Evolutionary conservation across 1,140 invertebrate genomes (phyloP), one percentile per base, ranked within the genome.

Genomic region (Armadillidium nasatum): DNA sequence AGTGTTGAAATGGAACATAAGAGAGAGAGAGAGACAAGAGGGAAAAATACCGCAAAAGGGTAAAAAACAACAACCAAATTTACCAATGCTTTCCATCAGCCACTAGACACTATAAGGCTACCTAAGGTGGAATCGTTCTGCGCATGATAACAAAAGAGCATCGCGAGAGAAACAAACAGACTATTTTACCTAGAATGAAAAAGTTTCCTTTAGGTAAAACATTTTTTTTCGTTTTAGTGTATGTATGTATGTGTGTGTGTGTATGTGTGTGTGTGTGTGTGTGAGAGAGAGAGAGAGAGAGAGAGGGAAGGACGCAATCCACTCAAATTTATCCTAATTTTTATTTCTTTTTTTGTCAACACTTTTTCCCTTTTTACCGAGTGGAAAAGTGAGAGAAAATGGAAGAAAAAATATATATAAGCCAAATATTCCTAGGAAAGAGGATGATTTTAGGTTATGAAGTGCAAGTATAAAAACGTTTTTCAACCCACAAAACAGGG

Each of bases 51-150:
- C 33, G 33, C 33, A 60, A 60, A 60, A 60, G 50, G 11, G 50
- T 60, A 60, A 19, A 60, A 19, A 60, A 60, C 11, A 60, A 60
- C 11, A 60, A 60, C 50, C 50, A 60, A 60, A 60, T 60, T 60
- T 60, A 60, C 50, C 50, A 60, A 15, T 60, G 50, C 50, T 60
- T 60, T 60, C 50, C 50, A 60, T 60, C 50, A 60, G 19, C 33
- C 50, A 19, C 50, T 60, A 60, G 50, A 60, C 50, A 60, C 50
- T 19, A 1, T 60, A 13, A 60, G 50, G 50, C 50, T 15, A 19
- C 50, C 50, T 60, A 60, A 60, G 11, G 11, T 15, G 11, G 19
- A 19, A 60, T 19, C 19, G 50, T 60, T 60, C 50, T 60, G 50
- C 50, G 50, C 50, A 60, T 60, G 50, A 33, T 33, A 33, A 33